phyloP scores from a whole-genome alignment of 2,113 vertebrate genomes.

The Mystacornis crossleyi region DNA sequence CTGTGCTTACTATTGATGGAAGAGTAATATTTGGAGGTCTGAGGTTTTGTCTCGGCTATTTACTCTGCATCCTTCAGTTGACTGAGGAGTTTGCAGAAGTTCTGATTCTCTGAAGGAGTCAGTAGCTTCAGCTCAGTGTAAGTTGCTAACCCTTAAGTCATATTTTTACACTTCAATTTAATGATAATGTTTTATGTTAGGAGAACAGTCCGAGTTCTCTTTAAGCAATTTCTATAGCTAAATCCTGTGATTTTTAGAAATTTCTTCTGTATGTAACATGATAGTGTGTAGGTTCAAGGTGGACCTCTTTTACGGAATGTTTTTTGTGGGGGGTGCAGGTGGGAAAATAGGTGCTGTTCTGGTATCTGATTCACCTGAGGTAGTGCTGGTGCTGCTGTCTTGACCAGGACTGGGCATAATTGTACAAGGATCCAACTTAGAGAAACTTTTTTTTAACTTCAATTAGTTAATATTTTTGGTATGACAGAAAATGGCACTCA shows the following conservation, averaged over 20 bases:
- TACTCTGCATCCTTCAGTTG: neutral
- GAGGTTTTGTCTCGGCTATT: neutral
- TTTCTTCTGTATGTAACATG: neutral
- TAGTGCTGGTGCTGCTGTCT: neutral
- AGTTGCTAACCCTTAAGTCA: neutral
- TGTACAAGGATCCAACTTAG: neutral
- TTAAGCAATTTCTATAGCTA: neutral
- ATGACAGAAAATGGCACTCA: conserved; percentile 58
- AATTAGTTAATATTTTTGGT: conserved; percentile 73
- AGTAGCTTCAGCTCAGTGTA: neutral
- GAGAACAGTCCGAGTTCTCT: neutral
- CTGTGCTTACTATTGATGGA: neutral
- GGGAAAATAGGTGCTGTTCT: neutral
- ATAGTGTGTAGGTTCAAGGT: neutral
- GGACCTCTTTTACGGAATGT: neutral
- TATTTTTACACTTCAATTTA: neutral
- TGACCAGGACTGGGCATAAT: conserved; percentile 23
- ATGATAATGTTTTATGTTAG: neutral
- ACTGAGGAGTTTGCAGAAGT: neutral
- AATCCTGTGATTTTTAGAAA: neutral
- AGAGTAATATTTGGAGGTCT: neutral
- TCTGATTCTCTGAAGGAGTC: neutral
- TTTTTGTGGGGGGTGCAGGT: neutral
- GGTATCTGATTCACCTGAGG: neutral
- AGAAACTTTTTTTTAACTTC: neutral